These are phyloP conservation scores for Epinephelus moara DNA, from an alignment of 2,113 vertebrate genomes.

Conservation along the genomic window DNA sequence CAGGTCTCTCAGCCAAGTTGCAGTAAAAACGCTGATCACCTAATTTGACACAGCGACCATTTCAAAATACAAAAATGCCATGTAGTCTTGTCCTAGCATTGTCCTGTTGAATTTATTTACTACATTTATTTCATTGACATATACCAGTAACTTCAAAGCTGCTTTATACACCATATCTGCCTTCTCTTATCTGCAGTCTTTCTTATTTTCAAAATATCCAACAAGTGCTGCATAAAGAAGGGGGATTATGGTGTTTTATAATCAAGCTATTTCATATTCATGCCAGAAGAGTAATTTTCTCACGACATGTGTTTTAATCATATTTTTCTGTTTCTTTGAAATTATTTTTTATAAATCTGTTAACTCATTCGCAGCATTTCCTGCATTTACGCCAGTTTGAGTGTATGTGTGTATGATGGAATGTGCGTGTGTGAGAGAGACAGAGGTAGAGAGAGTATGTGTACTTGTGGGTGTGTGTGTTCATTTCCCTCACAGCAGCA, in stretches of 20 bases:
- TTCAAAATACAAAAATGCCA: too few species aligned
- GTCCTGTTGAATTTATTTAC: too few species aligned
- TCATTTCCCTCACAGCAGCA: slow-evolving; percentile 32
- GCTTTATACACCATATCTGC: too few species aligned
- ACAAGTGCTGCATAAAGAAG: not conserved
- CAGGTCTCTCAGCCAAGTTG: too few species aligned
- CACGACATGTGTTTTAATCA: too few species aligned
- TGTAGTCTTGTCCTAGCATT: too few species aligned
- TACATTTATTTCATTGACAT: too few species aligned
- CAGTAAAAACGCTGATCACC: too few species aligned
- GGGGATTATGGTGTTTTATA: not conserved
- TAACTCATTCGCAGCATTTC: not conserved
- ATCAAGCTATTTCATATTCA: not conserved
- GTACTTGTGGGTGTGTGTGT: slow-evolving; percentile 13
- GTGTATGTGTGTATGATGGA: not conserved
- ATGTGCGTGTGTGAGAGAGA: not conserved
- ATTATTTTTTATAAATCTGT: not conserved
- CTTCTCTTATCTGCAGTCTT: too few species aligned
- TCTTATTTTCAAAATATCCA: not conserved
- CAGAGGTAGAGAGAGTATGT: not conserved
- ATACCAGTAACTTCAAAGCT: too few species aligned
- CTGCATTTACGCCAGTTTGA: not conserved
- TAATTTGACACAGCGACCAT: too few species aligned
- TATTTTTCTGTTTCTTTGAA: not conserved
- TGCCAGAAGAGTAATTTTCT: not conserved